Conservation (phyloP, 2,113 vertebrate genomes). For the Abramis brama region DNA sequence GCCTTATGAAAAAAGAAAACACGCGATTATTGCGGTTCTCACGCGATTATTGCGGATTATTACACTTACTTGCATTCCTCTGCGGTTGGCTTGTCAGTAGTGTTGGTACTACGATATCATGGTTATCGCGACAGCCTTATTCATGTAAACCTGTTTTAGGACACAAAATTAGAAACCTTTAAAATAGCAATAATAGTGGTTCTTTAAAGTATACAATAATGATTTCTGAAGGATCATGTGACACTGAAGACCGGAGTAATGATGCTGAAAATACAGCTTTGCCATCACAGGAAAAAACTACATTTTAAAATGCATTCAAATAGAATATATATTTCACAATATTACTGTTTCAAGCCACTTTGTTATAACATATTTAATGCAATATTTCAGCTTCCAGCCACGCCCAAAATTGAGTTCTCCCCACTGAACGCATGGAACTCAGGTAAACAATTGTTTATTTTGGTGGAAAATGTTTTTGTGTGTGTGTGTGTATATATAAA, state of each 20-base stretch:
- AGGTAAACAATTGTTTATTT: constrained; percentile 73
- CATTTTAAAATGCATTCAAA: not conserved
- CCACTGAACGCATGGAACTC: constrained; percentile 85
- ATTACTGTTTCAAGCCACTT: not conserved
- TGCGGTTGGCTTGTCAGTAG: too few species aligned
- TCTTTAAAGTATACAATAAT: too few species aligned
- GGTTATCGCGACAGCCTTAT: too few species aligned
- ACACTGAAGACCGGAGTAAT: not conserved
- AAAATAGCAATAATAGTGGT: too few species aligned
- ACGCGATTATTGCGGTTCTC: too few species aligned
- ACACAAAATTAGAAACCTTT: too few species aligned
- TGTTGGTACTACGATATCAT: too few species aligned
- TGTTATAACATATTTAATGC: not conserved
- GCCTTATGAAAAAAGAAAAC: too few species aligned
- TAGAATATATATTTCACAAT: not conserved
- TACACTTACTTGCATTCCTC: too few species aligned
- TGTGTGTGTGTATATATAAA: not conserved
- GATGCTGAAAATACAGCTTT: not conserved
- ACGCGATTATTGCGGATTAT: too few species aligned
- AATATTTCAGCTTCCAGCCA: constrained; percentile 79
- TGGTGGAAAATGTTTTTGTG: not conserved
- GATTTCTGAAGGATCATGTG: not conserved
- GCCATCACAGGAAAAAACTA: not conserved
- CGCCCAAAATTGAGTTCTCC: constrained; percentile 85
- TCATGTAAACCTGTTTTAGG: too few species aligned